A percentile compares a stretch with the other conserved stretches of the same genome.
These are phyloP conservation scores for Lagria hirta DNA, from an alignment of 2,888 invertebrate genomes.

Conservation along the genomic window DNA sequence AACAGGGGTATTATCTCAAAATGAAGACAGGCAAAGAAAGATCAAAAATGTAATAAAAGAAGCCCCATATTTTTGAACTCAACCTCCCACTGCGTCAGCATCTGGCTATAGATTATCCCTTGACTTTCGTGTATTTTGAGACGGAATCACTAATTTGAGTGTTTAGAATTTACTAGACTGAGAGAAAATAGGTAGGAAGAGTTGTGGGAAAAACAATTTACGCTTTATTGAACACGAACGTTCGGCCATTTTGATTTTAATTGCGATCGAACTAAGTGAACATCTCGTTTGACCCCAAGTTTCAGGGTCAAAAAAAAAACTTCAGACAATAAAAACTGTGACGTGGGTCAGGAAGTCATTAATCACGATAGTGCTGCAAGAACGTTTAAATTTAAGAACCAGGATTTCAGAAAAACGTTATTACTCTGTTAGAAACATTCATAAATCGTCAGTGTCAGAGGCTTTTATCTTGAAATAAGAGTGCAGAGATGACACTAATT, in stretches of 20 bases:
- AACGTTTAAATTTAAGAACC: too few relatives aligned
- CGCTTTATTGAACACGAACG: slow-evolving; percentile 15
- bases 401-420: too few relatives aligned
- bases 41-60: slow-evolving; percentile 39
- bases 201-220: slow-evolving; percentile 16
- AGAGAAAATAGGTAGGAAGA: slow-evolving; percentile 17
- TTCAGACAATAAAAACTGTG: slow-evolving; percentile 26
- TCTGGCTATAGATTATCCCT: slow-evolving; percentile 27
- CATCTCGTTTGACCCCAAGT: slow-evolving; percentile 20
- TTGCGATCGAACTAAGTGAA: slow-evolving; percentile 12
- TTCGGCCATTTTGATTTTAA: slow-evolving; percentile 20
- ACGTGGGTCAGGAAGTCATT: slow-evolving; percentile 36
- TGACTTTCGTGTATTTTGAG: slow-evolving; percentile 25
- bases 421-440: too few relatives aligned
- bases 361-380: slow-evolving; percentile 33
- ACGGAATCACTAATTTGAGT: slow-evolving; percentile 15
- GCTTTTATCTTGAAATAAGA: too few relatives aligned
- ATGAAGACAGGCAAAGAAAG: slow-evolving; percentile 22
- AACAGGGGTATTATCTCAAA: slow-evolving; percentile 13
- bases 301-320: slow-evolving; percentile 32
- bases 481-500: too few relatives aligned
- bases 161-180: too few relatives aligned
- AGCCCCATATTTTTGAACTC: slow-evolving; percentile 34
- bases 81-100: slow-evolving; percentile 35
- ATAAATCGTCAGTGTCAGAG: background rate